Evolutionary conservation across 2,113 vertebrate species (phyloP).

Genomic region (Crotalus viridis): DNA sequence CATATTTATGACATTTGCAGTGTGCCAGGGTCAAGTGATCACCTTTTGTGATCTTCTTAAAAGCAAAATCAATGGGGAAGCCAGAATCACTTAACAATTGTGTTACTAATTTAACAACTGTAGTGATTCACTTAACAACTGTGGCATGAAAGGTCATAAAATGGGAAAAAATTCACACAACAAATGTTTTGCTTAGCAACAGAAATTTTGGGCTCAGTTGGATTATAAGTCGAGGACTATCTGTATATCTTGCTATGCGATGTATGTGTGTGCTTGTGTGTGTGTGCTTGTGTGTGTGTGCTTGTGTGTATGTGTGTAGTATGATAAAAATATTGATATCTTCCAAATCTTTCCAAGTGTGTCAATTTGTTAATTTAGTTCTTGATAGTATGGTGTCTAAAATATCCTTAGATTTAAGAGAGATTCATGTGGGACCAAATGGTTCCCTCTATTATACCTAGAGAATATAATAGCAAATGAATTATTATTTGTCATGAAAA

Average conservation of each 20-base stretch:
- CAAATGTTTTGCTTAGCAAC: background rate
- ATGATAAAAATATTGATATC: background rate
- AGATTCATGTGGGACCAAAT: background rate
- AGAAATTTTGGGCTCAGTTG: background rate
- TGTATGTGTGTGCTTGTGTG: background rate
- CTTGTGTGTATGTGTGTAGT: too few relatives aligned
- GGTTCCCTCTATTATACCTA: background rate
- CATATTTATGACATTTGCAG: background rate
- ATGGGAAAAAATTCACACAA: background rate
- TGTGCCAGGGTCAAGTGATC: background rate
- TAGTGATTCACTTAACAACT: background rate
- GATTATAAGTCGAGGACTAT: background rate
- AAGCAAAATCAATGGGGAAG: too few relatives aligned
- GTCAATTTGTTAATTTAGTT: background rate
- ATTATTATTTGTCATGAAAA: conserved; percentile 9
- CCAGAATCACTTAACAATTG: too few relatives aligned
- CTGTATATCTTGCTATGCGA: background rate
- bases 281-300: background rate
- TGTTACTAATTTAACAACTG: background rate
- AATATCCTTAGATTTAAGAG: background rate
- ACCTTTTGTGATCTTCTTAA: background rate
- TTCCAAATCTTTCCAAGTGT: background rate
- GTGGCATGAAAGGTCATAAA: background rate
- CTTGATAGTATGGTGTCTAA: background rate
- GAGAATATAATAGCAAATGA: background rate